Percentiles rank a stretch among this genome's conserved stretches.
Evolutionary conservation across 1,140 invertebrate species (phyloP).

Genomic region (Phymorhynchus buccinoides): DNA sequence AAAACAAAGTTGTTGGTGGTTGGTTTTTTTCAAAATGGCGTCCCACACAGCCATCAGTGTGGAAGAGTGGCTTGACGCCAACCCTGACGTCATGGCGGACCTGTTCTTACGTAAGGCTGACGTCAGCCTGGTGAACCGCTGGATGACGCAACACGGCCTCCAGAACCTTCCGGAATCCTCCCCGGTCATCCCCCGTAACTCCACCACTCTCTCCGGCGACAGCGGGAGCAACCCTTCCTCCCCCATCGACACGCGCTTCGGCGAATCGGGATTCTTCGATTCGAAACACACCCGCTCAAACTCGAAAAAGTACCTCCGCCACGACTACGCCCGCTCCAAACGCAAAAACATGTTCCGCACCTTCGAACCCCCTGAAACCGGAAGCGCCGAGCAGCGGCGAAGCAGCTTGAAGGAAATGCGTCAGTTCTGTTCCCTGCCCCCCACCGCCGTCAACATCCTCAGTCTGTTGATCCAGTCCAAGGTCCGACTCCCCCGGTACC

Average conservation of each 20-base stretch:
- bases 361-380: slow-evolving; percentile 55
- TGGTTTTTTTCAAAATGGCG: neutral
- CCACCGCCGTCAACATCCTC: slow-evolving; percentile 63
- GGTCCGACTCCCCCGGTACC: slow-evolving; percentile 62
- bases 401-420: slow-evolving; percentile 65
- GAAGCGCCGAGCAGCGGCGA: slow-evolving; percentile 52
- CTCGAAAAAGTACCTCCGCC: slow-evolving; percentile 75
- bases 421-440: slow-evolving; percentile 65
- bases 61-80: slow-evolving; percentile 75
- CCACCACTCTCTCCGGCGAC: slow-evolving; percentile 45
- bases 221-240: slow-evolving; percentile 58
- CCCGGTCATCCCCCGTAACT: slow-evolving; percentile 47
- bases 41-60: slow-evolving; percentile 55
- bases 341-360: slow-evolving; percentile 75
- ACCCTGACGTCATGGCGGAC: slow-evolving; percentile 73
- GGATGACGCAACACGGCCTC: slow-evolving; percentile 75
- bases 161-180: slow-evolving; percentile 70
- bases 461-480: slow-evolving; percentile 65
- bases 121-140: slow-evolving; percentile 74
- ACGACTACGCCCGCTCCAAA: slow-evolving; percentile 76
- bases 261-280: slow-evolving; percentile 58
- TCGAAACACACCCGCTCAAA: slow-evolving; percentile 67
- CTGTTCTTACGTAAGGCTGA: slow-evolving; percentile 76
- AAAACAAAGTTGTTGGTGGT: neutral
- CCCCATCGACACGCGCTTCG: slow-evolving; percentile 53